Base-by-base conservation (phyloP, 2,888 invertebrate genomes). In the Drosophila nr. perissopoda region DNA sequence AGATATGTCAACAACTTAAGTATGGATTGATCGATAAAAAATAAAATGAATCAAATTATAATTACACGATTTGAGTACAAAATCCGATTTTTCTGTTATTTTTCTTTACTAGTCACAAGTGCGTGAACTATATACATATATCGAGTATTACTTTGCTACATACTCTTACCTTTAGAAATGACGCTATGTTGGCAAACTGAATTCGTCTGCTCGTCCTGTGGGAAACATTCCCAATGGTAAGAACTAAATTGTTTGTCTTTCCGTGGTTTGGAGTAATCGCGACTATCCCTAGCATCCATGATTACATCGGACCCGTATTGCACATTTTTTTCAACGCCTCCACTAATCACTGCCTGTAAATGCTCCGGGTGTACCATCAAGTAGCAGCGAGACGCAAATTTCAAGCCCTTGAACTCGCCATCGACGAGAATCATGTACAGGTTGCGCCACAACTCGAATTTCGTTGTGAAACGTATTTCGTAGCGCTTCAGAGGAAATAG, bases 271-370 rank as follows among this genome's bases (percentile, higher is more conserved):
- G 79, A 65, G 11, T 61, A 64, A 38, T 83, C 83, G 4, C 79
- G 70, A 31, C 90, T 89, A 4, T 27, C 11, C 45, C 16, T 0
- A 2, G 76, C 90, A 36, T 89, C 71, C 45, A 83, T 45, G 2
- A 49, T 3, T 11, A 27, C 16, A 2, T 40, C 13, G 0, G 16
- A 21, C 7, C 7, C 21, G 2, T 1, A 0, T 5, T 18, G 1
- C 4, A 49, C 58, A 1, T 36, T 10, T 1, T 48, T 51, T 0
- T 0, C 1, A 0, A 2, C 0, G 4, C 73, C 80, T 0, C 90
- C 90, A 8, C 40, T 13, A 45, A 83, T 84, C 6, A 69, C 10
- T 1, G 90, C 88, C n/a, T 71, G 40, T 4, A 83, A 60, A 0
- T 11, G 2, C 0, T 66, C 64, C 34, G 10, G 36, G 16, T 49